Base-by-base conservation (phyloP, 2,888 invertebrate genomes). In the Dryobotodes eremita region DNA sequence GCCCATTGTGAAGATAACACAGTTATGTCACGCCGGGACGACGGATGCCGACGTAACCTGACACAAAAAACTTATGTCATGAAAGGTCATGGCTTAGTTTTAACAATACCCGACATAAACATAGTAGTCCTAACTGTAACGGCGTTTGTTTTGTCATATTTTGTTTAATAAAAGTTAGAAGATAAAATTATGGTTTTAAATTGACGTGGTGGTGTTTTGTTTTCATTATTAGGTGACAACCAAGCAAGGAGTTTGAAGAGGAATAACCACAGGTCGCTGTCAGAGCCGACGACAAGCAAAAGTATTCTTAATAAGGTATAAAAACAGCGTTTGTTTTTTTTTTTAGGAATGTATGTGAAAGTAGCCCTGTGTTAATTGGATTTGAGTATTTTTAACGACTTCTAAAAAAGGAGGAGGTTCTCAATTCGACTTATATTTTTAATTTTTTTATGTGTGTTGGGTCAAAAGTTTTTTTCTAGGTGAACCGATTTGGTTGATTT, bases 261-360 rank as follows among this genome's bases (percentile, higher is more conserved):
- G 83, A 75, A 86, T n/a, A 85, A 71, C 20, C 89, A 93, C 59
- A 95, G 94, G 82, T 88, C 90, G 2, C 74, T 89, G 3, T 92
- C 91, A 4, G 96, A 96, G 82, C 94, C 95, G 0, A 93, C 94
- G 0, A 93, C 95, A 1, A 94, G 95, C 84, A 96, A 94, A 89
- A 94, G 94, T 84, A 91, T 96, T 64, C 89, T 96, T 26, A 94
- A 92, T 82, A 96, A 94, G 94, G 96, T 96, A 89, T n/a, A 6
- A 7, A 17, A 5, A 26, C 2, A 8, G 17, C 0, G 8, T 13
- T 11, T 4, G 11, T 5, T 79, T 59, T 42, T 80, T 48, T 36
- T n/a, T n/a, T 7, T 8, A 31, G 1, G 3, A 50, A 23, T 77
- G 1, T 59, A 2, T 2, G 8, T 23, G 15, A 17, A 42, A 26